phyloP scores from a whole-genome alignment of 2,113 vertebrate genomes.

The Tachuris rubrigastra region DNA sequence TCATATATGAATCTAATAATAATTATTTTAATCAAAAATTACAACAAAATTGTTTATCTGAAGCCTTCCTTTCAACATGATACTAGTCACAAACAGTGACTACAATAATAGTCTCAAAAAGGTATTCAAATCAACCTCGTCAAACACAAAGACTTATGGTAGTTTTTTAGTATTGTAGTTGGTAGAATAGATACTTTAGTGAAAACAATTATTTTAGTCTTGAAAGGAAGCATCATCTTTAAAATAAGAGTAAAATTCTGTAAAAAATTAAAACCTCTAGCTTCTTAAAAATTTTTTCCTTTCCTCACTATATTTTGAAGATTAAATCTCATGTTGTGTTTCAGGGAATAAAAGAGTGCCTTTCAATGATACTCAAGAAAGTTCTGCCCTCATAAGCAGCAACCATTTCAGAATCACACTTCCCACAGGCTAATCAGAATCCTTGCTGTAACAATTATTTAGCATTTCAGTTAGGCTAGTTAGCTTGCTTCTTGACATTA shows the following conservation, averaged over 20 bases:
- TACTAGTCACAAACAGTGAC: neutral
- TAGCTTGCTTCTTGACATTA: neutral
- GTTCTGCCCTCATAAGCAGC: neutral
- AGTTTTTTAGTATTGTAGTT: fast-evolving
- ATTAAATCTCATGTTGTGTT: neutral
- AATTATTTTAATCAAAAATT: neutral
- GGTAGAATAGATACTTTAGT: neutral
- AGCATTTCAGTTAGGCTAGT: neutral
- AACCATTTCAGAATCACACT: neutral
- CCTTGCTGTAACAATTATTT: neutral
- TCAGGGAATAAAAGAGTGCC: neutral
- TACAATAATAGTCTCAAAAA: neutral
- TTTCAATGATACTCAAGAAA: neutral
- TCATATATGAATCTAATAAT: neutral
- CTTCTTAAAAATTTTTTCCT: neutral
- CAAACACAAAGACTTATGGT: neutral
- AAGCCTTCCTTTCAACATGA: neutral
- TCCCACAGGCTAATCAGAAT: neutral
- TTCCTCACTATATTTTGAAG: neutral
- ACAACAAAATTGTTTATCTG: neutral
- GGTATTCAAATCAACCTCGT: neutral
- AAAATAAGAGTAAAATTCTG: neutral
- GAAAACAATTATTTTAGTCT: neutral
- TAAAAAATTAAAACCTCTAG: neutral
- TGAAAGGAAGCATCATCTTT: neutral